phyloP scores from a whole-genome alignment of 2,113 vertebrate genomes.

The Malurus alboscapulatus region DNA sequence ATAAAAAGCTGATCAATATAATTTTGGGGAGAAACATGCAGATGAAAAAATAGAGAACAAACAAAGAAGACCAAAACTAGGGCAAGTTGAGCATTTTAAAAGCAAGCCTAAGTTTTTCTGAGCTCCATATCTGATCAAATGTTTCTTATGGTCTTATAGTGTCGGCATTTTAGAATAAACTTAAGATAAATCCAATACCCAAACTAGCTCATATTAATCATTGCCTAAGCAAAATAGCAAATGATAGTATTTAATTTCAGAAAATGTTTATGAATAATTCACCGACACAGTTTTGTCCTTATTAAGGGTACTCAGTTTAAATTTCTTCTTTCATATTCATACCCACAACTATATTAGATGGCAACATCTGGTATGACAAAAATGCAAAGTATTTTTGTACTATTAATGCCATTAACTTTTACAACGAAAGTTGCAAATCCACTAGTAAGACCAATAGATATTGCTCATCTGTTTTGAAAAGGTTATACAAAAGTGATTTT shows the following conservation, averaged over 20 bases:
- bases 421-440: neutral
- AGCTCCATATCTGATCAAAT: neutral
- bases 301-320: neutral
- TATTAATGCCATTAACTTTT: neutral
- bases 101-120: neutral
- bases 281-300: neutral
- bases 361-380: neutral
- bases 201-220: neutral
- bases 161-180: constrained; percentile 11
- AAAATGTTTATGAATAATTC: neutral
- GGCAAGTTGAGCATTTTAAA: neutral
- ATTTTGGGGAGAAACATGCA: neutral
- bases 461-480: neutral
- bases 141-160: neutral
- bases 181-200: neutral
- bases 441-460: neutral
- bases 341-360: neutral
- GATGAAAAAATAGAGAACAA: neutral
- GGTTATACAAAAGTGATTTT: neutral
- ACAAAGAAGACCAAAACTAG: neutral
- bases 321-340: neutral
- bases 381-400: neutral
- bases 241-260: neutral
- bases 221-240: neutral
- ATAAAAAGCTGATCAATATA: neutral